Evolutionary conservation across 2,888 invertebrate species (phyloP).

Genomic region (Conomelus anceps): DNA sequence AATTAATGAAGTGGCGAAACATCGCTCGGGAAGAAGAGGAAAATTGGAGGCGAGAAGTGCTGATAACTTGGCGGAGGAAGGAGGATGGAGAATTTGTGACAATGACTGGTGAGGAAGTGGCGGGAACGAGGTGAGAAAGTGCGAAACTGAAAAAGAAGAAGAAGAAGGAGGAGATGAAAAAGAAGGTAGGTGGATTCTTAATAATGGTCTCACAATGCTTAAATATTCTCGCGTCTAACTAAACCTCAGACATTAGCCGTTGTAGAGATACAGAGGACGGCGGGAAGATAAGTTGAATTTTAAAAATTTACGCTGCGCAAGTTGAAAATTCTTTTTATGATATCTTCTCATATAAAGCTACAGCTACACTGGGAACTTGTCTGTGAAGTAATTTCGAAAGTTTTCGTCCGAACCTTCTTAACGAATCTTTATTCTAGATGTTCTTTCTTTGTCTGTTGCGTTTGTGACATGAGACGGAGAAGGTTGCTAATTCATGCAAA

Average conservation of each 20-base stretch:
- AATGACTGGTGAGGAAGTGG: background rate
- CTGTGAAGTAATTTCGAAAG: slow-evolving; percentile 8
- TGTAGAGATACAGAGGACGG: background rate
- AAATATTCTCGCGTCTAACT: background rate
- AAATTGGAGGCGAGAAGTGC: background rate
- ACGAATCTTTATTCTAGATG: slow-evolving; percentile 4
- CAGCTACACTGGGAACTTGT: background rate
- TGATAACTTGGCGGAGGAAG: background rate
- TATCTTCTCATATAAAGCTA: slow-evolving; percentile 10
- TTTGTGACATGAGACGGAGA: background rate
- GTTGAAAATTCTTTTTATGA: slow-evolving; percentile 11
- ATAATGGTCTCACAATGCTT: background rate
- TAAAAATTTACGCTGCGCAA: slow-evolving; percentile 8
- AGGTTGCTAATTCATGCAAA: slow-evolving; percentile 12
- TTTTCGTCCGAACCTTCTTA: slow-evolving; percentile 4
- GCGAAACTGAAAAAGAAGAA: background rate
- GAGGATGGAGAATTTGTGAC: background rate
- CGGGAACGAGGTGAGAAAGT: background rate
- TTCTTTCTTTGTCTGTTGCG: background rate
- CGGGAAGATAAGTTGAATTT: slow-evolving; percentile 6
- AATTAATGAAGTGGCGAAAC: background rate
- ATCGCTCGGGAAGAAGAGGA: background rate
- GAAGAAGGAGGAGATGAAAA: no score
- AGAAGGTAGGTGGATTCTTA: background rate
- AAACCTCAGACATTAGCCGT: background rate